A percentile compares a stretch with the other conserved stretches of the same genome.
Evolutionary conservation across 35 echinoderm and acorn worm species (phyloP).

Genomic region (Strongylocentrotus purpuratus): DNA sequence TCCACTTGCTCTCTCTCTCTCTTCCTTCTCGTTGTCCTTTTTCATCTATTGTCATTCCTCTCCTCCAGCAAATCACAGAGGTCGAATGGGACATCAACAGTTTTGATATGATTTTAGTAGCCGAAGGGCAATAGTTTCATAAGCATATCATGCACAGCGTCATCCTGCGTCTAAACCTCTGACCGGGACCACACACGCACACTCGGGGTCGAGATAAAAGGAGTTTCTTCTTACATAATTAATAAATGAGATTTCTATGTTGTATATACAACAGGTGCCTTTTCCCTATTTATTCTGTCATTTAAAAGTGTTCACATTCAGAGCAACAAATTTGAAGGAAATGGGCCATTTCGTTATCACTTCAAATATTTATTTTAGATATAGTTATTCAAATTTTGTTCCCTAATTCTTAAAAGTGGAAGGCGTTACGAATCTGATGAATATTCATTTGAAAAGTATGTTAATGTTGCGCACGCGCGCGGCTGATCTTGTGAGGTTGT

Average conservation of each 20-base stretch:
- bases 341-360: too few relatives aligned
- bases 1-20: too few relatives aligned
- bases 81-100: background rate
- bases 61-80: background rate
- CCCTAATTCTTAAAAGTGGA: too few relatives aligned
- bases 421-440: too few relatives aligned
- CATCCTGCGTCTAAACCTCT: background rate
- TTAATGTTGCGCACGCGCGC: too few relatives aligned
- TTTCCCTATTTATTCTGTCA: background rate
- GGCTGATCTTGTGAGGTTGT: too few relatives aligned
- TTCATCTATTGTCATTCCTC: background rate
- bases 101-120: background rate
- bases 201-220: background rate
- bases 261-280: background rate
- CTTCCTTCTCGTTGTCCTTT: background rate
- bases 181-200: background rate
- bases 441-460: too few relatives aligned
- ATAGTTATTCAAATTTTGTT: too few relatives aligned
- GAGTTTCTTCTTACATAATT: background rate
- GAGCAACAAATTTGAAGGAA: background rate
- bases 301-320: background rate
- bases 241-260: background rate
- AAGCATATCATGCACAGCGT: background rate
- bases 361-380: too few relatives aligned
- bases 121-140: background rate